Evolutionary conservation across 2,888 invertebrate genomes (phyloP).

Genomic region (Cremastinae sp.): DNA sequence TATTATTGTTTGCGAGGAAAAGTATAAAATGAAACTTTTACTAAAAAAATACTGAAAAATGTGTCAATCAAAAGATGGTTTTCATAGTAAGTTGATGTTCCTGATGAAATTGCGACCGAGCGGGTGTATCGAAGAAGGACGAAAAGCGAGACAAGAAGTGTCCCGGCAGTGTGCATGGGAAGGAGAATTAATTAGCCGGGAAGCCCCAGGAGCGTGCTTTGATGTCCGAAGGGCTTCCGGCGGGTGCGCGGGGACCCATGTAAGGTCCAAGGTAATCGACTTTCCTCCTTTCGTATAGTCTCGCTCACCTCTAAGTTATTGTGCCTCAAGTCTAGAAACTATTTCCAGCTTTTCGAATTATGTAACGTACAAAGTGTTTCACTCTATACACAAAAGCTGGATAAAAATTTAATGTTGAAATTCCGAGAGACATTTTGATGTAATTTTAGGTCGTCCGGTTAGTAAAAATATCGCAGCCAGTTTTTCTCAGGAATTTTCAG

Average conservation of each 20-base stretch:
- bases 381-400: background rate
- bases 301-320: no score
- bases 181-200: slow-evolving; percentile 72
- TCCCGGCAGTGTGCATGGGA: slow-evolving; percentile 36
- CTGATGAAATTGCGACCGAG: no score
- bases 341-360: slow-evolving; percentile 28
- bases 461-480: no score
- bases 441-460: no score
- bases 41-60: no score
- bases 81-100: no score
- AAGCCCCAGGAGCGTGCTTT: slow-evolving; percentile 75
- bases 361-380: background rate
- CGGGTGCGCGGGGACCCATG: slow-evolving; percentile 61
- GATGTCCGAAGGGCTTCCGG: slow-evolving; percentile 77
- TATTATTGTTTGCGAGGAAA: no score
- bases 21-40: no score
- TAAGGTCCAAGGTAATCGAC: slow-evolving; percentile 76
- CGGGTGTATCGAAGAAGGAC: slow-evolving; percentile 25
- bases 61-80: no score
- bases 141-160: slow-evolving; percentile 54
- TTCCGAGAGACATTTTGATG: no score
- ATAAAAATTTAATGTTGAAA: background rate
- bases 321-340: slow-evolving; percentile 31
- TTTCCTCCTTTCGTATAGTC: slow-evolving; percentile 67
- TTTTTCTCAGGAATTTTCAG: no score